Conservation (phyloP, 2,113 vertebrate species). For the Promerops cafer region DNA sequence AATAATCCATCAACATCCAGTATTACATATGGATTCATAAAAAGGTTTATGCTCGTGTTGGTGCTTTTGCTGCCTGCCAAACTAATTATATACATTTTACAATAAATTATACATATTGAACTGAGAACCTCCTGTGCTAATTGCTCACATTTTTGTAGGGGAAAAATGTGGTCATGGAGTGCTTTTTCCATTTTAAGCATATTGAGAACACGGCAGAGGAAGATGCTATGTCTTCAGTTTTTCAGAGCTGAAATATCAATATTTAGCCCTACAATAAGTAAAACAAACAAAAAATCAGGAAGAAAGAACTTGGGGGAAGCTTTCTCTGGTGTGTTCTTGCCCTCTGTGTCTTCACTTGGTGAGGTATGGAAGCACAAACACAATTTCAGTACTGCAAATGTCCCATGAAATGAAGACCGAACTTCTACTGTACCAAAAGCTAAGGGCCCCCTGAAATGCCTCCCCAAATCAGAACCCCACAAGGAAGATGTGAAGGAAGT, state of each 20-base stretch:
- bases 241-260: neutral
- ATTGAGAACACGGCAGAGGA: neutral
- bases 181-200: conserved; percentile 1
- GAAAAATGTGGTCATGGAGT: neutral
- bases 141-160: conserved; percentile 10
- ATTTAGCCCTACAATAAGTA: neutral
- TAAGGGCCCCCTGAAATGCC: neutral
- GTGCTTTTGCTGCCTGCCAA: conserved; percentile 25
- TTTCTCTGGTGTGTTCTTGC: neutral
- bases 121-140: conserved; percentile 20
- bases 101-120: conserved; percentile 25
- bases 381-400: neutral
- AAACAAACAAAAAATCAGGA: neutral
- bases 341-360: neutral
- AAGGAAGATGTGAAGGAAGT: neutral
- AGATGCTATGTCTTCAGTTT: neutral
- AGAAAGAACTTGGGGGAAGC: neutral
- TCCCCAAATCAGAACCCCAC: neutral
- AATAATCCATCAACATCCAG: conserved; percentile 12
- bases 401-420: neutral
- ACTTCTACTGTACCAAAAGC: neutral
- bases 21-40: conserved; percentile 32
- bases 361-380: neutral
- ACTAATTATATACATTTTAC: conserved; percentile 25
- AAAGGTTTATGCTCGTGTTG: neutral